Percentiles rank a stretch among this genome's conserved stretches.
Conservation (phyloP, 2,797 vertebrate genomes). For the Lutjanus argentimaculatus region DNA sequence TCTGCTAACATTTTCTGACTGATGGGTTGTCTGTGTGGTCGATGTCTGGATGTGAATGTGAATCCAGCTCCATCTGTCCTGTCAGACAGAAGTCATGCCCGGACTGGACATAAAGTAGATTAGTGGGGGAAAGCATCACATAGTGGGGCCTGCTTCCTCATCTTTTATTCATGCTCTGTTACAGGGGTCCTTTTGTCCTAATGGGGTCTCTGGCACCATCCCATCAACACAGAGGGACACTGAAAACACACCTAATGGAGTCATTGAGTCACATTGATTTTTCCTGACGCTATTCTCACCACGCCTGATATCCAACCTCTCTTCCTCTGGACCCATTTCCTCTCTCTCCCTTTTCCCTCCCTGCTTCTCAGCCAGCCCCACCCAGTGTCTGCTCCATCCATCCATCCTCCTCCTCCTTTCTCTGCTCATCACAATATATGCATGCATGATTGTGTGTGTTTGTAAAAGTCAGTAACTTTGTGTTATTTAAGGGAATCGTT, state of each 20-base stretch:
- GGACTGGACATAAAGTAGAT: constrained; percentile 74
- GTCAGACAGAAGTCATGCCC: constrained; percentile 42
- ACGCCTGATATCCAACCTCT: constrained; percentile 63
- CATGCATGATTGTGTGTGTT: constrained; percentile 4
- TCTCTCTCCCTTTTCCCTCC: constrained; percentile 32
- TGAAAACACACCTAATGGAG: constrained; percentile 83
- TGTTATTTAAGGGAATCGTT: constrained; percentile 12
- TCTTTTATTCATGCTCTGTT: constrained; percentile 84
- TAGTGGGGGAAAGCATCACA: constrained; percentile 51
- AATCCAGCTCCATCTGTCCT: constrained; percentile 34
- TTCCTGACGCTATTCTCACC: constrained; percentile 72
- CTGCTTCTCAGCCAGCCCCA: constrained; percentile 53
- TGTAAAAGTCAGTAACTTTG: background rate
- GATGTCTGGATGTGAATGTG: constrained; percentile 23
- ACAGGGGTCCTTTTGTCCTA: constrained; percentile 73
- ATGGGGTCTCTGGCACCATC: constrained; percentile 82
- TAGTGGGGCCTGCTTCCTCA: constrained; percentile 65
- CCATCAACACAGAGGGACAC: constrained; percentile 74
- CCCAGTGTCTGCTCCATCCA: constrained; percentile 63
- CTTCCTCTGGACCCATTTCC: constrained; percentile 59
- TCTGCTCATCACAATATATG: constrained; percentile 10
- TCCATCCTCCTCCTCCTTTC: constrained; percentile 41
- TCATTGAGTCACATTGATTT: constrained; percentile 86
- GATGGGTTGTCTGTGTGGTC: constrained; percentile 7
- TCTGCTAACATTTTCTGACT: constrained; percentile 13